A percentile compares a stretch with the other conserved stretches of the same genome.
Evolutionary conservation across 2,888 invertebrate species (phyloP).

Genomic region (Bellardia pandia): DNA sequence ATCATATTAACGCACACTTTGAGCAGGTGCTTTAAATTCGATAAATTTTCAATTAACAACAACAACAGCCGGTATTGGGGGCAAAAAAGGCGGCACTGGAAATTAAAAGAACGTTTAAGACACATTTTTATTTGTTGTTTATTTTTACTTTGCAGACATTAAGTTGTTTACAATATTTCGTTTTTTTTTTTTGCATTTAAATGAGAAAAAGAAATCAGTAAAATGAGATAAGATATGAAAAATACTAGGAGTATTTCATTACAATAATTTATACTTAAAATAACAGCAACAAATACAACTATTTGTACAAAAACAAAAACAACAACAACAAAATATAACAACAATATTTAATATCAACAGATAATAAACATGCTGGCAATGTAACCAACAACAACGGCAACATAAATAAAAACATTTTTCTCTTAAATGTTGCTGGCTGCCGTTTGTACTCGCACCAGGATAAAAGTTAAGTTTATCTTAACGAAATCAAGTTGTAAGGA

Average conservation of each 20-base stretch:
- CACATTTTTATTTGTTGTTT: conserved; percentile 29
- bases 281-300: conserved; percentile 53
- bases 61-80: conserved; percentile 39
- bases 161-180: conserved; percentile 54
- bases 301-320: conserved; percentile 42
- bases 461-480: conserved; percentile 64
- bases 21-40: conserved; percentile 57
- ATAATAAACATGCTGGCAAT: conserved; percentile 65
- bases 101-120: conserved; percentile 67
- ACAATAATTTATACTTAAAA: conserved; percentile 68
- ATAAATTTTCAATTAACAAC: conserved; percentile 69
- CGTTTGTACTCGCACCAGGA: conserved; percentile 48
- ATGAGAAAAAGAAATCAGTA: conserved; percentile 55
- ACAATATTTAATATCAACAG: conserved; percentile 70
- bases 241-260: conserved; percentile 67
- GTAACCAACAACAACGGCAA: conserved; percentile 17
- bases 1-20: conserved; percentile 34
- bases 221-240: conserved; percentile 69
- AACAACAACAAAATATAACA: conserved; percentile 50
- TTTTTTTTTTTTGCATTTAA: conserved; percentile 39
- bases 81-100: conserved; percentile 53
- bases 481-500: conserved; percentile 60
- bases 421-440: conserved; percentile 69
- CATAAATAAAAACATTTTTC: conserved; percentile 46
- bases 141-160: conserved; percentile 48